Base-by-base conservation (phyloP, 2,797 vertebrate genomes). In the Sebastiscus albofasciatus region DNA sequence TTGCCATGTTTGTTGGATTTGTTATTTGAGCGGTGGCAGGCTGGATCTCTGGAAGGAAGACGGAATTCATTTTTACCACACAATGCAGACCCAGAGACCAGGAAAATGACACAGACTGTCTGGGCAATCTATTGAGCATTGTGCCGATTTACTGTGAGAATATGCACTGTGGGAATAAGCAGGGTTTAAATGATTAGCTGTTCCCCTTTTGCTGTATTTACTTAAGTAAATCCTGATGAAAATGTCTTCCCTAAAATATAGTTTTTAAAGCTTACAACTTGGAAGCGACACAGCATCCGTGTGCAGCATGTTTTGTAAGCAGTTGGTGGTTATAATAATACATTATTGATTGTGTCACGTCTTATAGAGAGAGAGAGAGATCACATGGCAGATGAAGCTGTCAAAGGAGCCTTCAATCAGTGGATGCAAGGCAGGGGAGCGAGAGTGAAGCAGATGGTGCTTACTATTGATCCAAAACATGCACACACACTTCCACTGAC, bases 401-500 rank as follows among this genome's bases (percentile, higher is more conserved):
- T 94, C 93, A 93, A 83, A 92, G 91, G 49, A 86, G 80, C 75
- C 89, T 75, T 94, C 90, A 91, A 88, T 94, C 89, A 92, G 78
- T 46, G 66, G 87, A 81, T 81, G 87, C 84, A 86, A 83, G 81
- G 75, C 69, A 82, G 83, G 82, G 76, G 81, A 81, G 66, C 6
- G 22, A 74, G 77, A 86, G 70, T 71, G 77, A 87, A 81, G 79
- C 88, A 90, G 91, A 94, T 92, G 88, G 87, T 75, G 84, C 80
- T 77, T 64, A 62, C 67, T 93, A 94, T 92, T 92, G 93, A 95
- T 93, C 83, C 87, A 77, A 89, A 85, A 81, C 83, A 85, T 52
- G 75, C 86, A 79, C 87, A 84, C 78, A 85, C 81, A 74, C 83
- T 88, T 90, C 77, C 87, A 85, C 69, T 33, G 82, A 81, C 82